These are phyloP conservation scores for Trisateles emortualis DNA, from an alignment of 2,888 invertebrate species.

Conservation along the genomic window DNA sequence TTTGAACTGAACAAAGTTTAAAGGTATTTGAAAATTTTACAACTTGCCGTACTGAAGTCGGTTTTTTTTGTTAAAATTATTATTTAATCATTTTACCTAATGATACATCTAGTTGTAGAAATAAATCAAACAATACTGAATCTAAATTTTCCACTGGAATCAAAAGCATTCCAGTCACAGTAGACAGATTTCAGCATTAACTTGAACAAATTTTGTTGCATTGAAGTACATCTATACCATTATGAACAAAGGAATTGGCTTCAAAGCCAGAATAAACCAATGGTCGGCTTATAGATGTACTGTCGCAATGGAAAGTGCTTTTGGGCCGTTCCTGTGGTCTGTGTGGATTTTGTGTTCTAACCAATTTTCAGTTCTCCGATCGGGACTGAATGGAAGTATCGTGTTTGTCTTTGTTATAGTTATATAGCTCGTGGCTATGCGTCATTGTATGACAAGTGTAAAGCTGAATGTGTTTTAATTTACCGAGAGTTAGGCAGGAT, in stretches of 20 bases:
- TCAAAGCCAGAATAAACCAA: constrained; percentile 18
- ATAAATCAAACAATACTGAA: constrained; percentile 3
- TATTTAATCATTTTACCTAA: too few relatives aligned
- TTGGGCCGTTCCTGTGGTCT: neutral
- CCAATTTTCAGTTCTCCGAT: neutral
- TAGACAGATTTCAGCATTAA: constrained; percentile 9
- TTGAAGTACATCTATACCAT: constrained; percentile 10
- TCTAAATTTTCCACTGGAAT: constrained; percentile 8
- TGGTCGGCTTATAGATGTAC: constrained; percentile 3
- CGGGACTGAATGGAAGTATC: neutral
- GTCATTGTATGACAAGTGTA: neutral
- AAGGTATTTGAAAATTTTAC: too few relatives aligned
- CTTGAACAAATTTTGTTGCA: constrained; percentile 20
- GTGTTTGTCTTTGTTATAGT: neutral
- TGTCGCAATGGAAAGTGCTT: constrained; percentile 1
- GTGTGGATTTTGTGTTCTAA: neutral
- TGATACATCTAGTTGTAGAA: too few relatives aligned
- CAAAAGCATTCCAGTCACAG: constrained; percentile 11
- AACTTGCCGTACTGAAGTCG: too few relatives aligned
- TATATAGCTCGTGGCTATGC: neutral
- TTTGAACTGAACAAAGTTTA: too few relatives aligned
- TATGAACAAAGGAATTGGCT: constrained; percentile 19
- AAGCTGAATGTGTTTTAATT: neutral
- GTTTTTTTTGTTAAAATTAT: too few relatives aligned
- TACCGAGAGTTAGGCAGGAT: neutral